phyloP scores from a whole-genome alignment of 2,113 vertebrate species.

The Gallinago undulata region DNA sequence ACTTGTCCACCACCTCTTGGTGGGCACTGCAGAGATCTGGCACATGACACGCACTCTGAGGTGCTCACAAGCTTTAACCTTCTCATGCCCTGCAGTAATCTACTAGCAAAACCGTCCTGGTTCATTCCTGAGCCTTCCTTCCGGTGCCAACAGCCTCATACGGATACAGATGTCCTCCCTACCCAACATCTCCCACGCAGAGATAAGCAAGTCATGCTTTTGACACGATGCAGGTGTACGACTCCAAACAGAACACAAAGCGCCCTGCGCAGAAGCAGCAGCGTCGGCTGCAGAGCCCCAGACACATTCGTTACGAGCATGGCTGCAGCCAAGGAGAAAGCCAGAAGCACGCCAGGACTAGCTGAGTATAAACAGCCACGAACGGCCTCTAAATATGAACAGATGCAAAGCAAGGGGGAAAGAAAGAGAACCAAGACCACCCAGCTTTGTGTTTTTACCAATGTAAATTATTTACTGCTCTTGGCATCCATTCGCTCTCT shows the following conservation, averaged over 20 bases:
- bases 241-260: not conserved
- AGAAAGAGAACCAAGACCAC: slow-evolving; percentile 13
- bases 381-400: not conserved
- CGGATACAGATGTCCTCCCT: not conserved
- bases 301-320: not conserved
- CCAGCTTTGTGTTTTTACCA: not conserved
- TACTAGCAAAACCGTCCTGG: not conserved
- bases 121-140: not conserved
- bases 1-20: not conserved
- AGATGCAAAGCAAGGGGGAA: slow-evolving; percentile 17
- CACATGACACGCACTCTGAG: not conserved
- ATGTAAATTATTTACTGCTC: slow-evolving; percentile 37
- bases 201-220: not conserved
- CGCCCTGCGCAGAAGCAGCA: not conserved
- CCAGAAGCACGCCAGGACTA: not conserved
- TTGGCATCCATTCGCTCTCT: not conserved
- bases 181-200: not conserved
- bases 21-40: not conserved
- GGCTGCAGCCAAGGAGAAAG: not conserved
- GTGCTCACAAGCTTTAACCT: not conserved
- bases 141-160: not conserved
- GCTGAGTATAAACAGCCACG: not conserved
- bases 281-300: not conserved
- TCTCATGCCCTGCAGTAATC: not conserved
- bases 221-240: not conserved